Percentiles rank a stretch among this genome's conserved stretches.
These are phyloP conservation scores for Andrena hattorfiana DNA, from an alignment of 2,888 invertebrate genomes.

Conservation along the genomic window DNA sequence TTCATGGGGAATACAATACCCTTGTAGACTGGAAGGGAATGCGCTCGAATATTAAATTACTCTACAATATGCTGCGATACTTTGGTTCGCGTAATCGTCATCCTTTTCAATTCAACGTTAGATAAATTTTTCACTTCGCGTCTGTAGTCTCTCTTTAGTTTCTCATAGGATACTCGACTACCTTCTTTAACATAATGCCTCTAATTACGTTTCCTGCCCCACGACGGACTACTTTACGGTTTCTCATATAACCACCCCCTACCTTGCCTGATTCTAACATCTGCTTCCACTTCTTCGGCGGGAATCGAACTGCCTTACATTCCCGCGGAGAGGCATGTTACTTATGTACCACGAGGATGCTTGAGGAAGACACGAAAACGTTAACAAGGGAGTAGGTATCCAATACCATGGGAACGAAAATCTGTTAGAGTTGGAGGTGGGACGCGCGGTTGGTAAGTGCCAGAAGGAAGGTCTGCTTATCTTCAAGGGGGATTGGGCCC, in stretches of 20 bases:
- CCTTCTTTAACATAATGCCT: neutral
- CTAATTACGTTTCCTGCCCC: neutral
- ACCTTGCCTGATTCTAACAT: neutral
- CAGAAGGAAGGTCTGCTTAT: constrained; percentile 48
- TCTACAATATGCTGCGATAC: too few relatives aligned
- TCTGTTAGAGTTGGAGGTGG: constrained; percentile 36
- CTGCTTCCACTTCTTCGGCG: constrained; percentile 25
- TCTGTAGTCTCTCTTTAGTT: too few relatives aligned
- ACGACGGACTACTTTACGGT: neutral
- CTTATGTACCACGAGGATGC: neutral
- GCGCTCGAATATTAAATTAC: neutral
- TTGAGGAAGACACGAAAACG: constrained; percentile 7
- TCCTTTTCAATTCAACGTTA: too few relatives aligned
- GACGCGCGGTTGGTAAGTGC: constrained; percentile 34
- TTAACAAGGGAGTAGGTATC: constrained; percentile 20
- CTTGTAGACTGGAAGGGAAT: neutral
- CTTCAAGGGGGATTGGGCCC: constrained; percentile 37
- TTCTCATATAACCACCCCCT: neutral
- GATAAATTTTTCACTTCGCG: too few relatives aligned
- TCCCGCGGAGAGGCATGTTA: neutral
- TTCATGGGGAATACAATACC: constrained; percentile 1
- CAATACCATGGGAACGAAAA: constrained; percentile 51
- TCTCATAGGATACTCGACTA: too few relatives aligned
- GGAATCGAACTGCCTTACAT: constrained; percentile 20
- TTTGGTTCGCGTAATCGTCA: too few relatives aligned